Evolutionary conservation across 2,888 invertebrate genomes (phyloP), one percentile per base, ranked within the genome.

Genomic region (Ditylenchus weischeri): DNA sequence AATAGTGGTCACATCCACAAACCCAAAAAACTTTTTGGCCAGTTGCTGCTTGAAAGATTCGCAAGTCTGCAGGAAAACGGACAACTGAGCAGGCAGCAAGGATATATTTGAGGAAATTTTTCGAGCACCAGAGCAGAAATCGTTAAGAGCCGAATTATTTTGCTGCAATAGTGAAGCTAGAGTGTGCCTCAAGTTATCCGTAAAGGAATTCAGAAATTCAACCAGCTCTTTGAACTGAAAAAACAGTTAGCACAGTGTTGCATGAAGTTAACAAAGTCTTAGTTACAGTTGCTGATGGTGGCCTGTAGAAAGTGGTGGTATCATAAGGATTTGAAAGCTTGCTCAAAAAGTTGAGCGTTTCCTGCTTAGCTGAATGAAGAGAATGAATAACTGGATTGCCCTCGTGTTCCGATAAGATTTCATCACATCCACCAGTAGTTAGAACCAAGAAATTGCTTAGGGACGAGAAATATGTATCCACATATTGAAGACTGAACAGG

Each of bases 1-100:
- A 3, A 54, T 54, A 1, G 54, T 54, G n/a, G 29, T 15, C 15
- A 54, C 5, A 54, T 54, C 54, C 5, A 29, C 23, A 54, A 23
- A 54, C 1, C 11, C 11, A 54, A 29, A 21, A 18, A 54, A 54
- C 15, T 54, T 54, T 15, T 54, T 29, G n/a, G n/a, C 29, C 29
- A 54, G 11, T n/a, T 54, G 54, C n/a, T 54, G 21, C 29, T 54
- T 54, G 10, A 54, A 54, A 21, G 54, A 54, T 54, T 54, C 54
- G 10, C 54, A 54, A 7, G 54, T 54, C n/a, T 54, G 11, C 15
- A 43, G 43, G 8, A 43, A 43, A 8, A 43, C 43, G 11, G 43
- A 43, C 43, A 43, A 8, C 43, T 8, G 43, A 1, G 43, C 43
- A 43, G 43, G 43, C 1, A 43, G 43, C 43, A 43, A 2, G 8